These are phyloP conservation scores for Marasmarcha lunaedactyla DNA, from an alignment of 2,888 invertebrate genomes.

Conservation along the genomic window DNA sequence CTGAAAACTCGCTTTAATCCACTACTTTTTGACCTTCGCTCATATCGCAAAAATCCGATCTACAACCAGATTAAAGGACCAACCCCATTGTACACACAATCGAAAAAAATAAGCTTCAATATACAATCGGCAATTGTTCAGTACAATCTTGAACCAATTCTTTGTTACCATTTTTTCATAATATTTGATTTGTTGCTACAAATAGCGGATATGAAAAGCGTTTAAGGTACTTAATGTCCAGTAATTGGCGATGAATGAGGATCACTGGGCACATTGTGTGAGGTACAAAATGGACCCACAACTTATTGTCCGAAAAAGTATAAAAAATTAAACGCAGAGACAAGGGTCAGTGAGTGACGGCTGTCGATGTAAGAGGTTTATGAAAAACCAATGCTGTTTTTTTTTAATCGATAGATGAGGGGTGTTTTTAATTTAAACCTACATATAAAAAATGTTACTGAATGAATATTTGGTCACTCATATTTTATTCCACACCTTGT, in stretches of 20 bases:
- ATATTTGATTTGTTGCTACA: conserved; percentile 66
- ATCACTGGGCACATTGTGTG: conserved; percentile 68
- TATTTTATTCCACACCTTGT: neutral
- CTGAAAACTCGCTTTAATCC: conserved; percentile 1
- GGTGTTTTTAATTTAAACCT: conserved; percentile 7
- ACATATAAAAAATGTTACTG: neutral
- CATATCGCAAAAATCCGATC: conserved; percentile 25
- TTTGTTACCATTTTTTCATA: conserved; percentile 45
- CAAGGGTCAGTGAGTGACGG: conserved; percentile 39
- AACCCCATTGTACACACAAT: conserved; percentile 38
- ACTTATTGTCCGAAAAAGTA: conserved; percentile 49
- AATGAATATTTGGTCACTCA: neutral
- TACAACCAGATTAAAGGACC: conserved; percentile 26
- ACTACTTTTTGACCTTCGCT: conserved; percentile 27
- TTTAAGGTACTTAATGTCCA: conserved; percentile 69
- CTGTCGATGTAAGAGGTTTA: conserved; percentile 48
- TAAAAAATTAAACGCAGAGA: conserved; percentile 48
- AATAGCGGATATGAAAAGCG: conserved; percentile 63
- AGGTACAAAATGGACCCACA: conserved; percentile 42
- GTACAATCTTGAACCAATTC: conserved; percentile 49
- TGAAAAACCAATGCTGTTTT: conserved; percentile 18
- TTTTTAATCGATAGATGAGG: conserved; percentile 5
- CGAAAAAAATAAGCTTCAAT: conserved; percentile 43
- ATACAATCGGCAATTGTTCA: conserved; percentile 43
- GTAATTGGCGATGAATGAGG: conserved; percentile 71